A percentile compares a stretch with the other conserved stretches of the same genome.
These are phyloP conservation scores for Junco hyemalis DNA, from an alignment of 2,113 vertebrate species.

Conservation along the genomic window DNA sequence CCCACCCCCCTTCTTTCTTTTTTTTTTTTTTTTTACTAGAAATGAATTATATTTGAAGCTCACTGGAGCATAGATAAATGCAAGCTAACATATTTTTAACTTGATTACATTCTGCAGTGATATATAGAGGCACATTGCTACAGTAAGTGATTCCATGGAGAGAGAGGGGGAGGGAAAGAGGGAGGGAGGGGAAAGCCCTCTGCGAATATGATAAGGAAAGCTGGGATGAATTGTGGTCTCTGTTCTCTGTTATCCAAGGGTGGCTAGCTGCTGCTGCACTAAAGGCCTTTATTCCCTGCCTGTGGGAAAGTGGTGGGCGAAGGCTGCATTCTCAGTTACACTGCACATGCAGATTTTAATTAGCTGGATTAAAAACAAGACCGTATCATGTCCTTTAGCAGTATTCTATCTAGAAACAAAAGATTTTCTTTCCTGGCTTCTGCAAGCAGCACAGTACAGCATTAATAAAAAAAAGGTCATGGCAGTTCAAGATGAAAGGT, in stretches of 20 bases:
- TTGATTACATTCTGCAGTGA: conserved; percentile 48
- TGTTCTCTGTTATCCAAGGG: conserved; percentile 79
- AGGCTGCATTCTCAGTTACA: conserved; percentile 70
- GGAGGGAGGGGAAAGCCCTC: conserved; percentile 1
- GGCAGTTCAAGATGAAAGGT: conserved; percentile 73
- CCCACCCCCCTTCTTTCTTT: fast-evolving
- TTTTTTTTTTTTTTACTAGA: neutral
- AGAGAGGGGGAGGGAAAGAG: neutral
- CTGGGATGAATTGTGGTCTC: conserved; percentile 73
- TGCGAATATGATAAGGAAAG: conserved; percentile 67
- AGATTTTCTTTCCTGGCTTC: conserved; percentile 70
- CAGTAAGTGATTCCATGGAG: conserved; percentile 52
- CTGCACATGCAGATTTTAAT: conserved; percentile 79
- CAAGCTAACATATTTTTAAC: conserved; percentile 48
- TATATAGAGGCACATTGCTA: conserved; percentile 43
- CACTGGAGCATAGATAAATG: conserved; percentile 7
- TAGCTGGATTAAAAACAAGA: conserved; percentile 80
- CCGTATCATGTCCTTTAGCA: conserved; percentile 65
- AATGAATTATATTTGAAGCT: conserved; percentile 19
- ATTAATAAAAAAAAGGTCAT: conserved; percentile 63
- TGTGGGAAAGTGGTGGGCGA: conserved; percentile 87
- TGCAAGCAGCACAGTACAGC: conserved; percentile 51
- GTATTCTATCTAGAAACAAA: conserved; percentile 70
- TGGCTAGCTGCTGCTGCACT: conserved; percentile 76
- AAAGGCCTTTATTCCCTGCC: conserved; percentile 81